These are phyloP conservation scores for Heteromyza rotundicornis DNA, from an alignment of 2,888 invertebrate genomes.

Conservation along the genomic window DNA sequence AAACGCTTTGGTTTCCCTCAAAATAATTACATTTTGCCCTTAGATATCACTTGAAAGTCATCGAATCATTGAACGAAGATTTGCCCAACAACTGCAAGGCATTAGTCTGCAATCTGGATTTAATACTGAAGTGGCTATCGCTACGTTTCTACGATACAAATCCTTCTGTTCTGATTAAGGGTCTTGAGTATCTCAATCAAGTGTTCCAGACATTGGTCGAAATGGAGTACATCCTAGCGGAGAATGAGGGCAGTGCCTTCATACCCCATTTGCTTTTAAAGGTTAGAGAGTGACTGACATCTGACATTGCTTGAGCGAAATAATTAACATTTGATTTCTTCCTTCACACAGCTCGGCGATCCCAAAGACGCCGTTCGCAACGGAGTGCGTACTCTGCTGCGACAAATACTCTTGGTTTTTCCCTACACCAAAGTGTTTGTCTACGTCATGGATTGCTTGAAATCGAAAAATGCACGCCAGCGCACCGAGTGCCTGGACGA, in stretches of 20 bases:
- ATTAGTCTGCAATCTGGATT: slow-evolving; percentile 87
- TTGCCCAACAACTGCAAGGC: slow-evolving; percentile 78
- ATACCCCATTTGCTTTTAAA: slow-evolving; percentile 94
- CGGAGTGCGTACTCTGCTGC: slow-evolving; percentile 84
- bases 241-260: slow-evolving; percentile 91
- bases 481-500: slow-evolving; percentile 96
- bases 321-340: neutral
- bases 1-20: no score
- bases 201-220: slow-evolving; percentile 84
- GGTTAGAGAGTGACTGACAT: slow-evolving; percentile 66
- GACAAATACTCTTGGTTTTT: slow-evolving; percentile 84
- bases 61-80: slow-evolving; percentile 88
- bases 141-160: slow-evolving; percentile 98
- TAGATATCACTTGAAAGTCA: slow-evolving; percentile 93
- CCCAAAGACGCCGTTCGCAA: slow-evolving; percentile 94
- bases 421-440: slow-evolving; percentile 88
- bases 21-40: slow-evolving; percentile 38
- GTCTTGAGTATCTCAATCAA: slow-evolving; percentile 86
- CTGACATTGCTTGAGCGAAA: neutral
- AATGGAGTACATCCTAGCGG: slow-evolving; percentile 83
- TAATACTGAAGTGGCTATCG: slow-evolving; percentile 96
- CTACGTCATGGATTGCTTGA: slow-evolving; percentile 92
- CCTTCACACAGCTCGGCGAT: slow-evolving; percentile 77
- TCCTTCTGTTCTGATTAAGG: slow-evolving; percentile 94
- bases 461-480: slow-evolving; percentile 96